Conservation (phyloP, 2,797 vertebrate species). For the Argyrosomus regius region DNA sequence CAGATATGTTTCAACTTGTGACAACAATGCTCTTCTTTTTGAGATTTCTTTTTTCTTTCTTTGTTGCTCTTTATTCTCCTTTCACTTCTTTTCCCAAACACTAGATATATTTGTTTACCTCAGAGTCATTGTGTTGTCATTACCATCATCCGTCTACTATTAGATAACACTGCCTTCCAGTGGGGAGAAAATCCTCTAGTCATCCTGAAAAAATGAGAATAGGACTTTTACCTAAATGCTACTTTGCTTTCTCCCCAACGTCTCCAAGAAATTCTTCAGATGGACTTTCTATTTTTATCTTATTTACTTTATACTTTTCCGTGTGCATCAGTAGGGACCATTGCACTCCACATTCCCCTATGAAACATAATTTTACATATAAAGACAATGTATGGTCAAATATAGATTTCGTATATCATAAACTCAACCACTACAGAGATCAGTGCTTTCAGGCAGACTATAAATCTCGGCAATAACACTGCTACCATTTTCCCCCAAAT, state of each 20-base stretch:
- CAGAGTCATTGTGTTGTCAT: constrained; percentile 71
- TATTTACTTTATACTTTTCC: background rate
- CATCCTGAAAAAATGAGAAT: constrained; percentile 40
- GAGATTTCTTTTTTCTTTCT: constrained; percentile 41
- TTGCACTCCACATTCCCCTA: background rate
- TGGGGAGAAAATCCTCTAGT: constrained; percentile 62
- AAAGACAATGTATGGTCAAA: constrained; percentile 30
- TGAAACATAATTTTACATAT: background rate
- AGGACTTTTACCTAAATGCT: constrained; percentile 60
- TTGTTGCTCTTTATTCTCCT: constrained; percentile 58
- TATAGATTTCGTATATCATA: constrained; percentile 35
- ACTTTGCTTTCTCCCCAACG: constrained; percentile 17
- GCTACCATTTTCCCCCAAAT: constrained; percentile 50
- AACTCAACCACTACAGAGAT: constrained; percentile 22
- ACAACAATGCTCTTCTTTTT: constrained; percentile 70
- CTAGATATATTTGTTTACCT: constrained; percentile 76
- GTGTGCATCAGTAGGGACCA: constrained; percentile 1
- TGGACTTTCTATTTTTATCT: constrained; percentile 12
- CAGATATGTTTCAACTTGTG: constrained; percentile 80
- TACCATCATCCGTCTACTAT: constrained; percentile 69
- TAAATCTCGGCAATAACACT: constrained; percentile 48
- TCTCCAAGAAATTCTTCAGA: constrained; percentile 29
- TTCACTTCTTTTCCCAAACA: constrained; percentile 39
- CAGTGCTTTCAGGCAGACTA: constrained; percentile 32
- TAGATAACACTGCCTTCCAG: constrained; percentile 71